Percentiles rank a stretch among this genome's conserved stretches.
Evolutionary conservation across 2,113 vertebrate species (phyloP).

Genomic region (Chunga burmeisteri): DNA sequence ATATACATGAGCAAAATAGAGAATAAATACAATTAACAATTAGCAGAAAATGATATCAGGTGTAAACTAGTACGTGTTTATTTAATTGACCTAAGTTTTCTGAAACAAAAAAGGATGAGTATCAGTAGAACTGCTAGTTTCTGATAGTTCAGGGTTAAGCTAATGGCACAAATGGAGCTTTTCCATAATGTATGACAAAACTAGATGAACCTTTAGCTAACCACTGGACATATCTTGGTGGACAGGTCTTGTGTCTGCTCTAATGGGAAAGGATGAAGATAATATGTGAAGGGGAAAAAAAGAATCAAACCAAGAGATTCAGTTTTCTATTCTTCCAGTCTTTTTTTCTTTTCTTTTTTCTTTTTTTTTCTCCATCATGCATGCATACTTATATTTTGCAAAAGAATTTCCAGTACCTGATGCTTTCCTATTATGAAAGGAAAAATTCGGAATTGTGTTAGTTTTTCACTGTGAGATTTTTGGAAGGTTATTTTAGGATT

Average conservation of each 20-base stretch:
- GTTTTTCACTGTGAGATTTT: background rate
- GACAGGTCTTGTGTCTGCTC: background rate
- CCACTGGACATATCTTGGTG: background rate
- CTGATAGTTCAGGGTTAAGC: background rate
- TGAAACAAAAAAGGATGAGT: background rate
- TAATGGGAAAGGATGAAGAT: background rate
- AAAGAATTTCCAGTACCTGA: background rate
- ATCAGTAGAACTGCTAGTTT: background rate
- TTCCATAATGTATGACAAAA: background rate
- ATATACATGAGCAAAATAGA: background rate
- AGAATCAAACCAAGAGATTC: background rate
- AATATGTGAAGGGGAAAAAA: background rate
- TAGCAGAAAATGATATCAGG: background rate
- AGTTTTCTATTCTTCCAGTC: background rate
- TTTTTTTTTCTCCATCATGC: background rate
- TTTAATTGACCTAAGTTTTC: background rate
- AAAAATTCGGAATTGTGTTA: background rate
- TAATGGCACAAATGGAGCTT: background rate
- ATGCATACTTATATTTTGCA: background rate
- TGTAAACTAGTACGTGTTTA: background rate
- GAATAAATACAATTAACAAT: background rate
- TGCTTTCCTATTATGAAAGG: background rate
- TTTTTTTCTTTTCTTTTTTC: fast-evolving
- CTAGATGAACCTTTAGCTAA: background rate
- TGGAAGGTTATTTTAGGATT: background rate